Conservation (phyloP, 2,888 invertebrate genomes). For the Pterobdella sp. region DNA sequence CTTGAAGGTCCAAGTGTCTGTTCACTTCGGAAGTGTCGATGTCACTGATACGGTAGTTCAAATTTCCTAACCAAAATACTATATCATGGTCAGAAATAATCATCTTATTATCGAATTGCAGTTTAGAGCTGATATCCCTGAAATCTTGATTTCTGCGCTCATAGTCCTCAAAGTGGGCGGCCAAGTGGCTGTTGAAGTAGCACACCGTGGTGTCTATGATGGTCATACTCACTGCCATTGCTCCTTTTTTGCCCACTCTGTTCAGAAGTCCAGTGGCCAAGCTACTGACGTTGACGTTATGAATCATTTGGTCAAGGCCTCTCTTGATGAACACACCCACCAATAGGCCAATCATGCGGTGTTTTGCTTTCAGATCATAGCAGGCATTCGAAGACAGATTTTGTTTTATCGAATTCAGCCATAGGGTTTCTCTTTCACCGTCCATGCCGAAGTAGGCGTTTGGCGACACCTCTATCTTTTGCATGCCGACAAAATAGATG, state of each 20-base stretch:
- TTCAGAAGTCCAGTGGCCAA: conserved; percentile 61
- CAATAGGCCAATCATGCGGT: conserved; percentile 91
- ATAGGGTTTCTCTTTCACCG: no score
- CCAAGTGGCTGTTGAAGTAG: conserved; percentile 93
- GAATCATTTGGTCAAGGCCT: conserved; percentile 63
- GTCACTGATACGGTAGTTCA: conserved; percentile 77
- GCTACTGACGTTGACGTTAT: conserved; percentile 70
- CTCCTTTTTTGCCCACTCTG: conserved; percentile 96
- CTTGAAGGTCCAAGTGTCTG: conserved; percentile 65
- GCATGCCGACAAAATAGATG: conserved; percentile 88
- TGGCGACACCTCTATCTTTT: no score
- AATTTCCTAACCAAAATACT: conserved; percentile 92
- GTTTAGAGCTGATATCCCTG: conserved; percentile 76
- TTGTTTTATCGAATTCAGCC: no score
- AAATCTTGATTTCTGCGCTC: conserved; percentile 88
- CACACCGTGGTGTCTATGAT: conserved; percentile 86
- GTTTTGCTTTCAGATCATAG: conserved; percentile 69
- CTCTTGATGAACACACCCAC: conserved; percentile 75
- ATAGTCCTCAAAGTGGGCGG: conserved; percentile 88
- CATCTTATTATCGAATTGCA: conserved; percentile 51
- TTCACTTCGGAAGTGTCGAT: conserved; percentile 70
- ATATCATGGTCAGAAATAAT: conserved; percentile 86
- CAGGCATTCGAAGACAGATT: no score
- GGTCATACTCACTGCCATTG: conserved; percentile 87
- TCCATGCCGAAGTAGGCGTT: no score